Evolutionary conservation across 1,140 invertebrate species (phyloP).

Genomic region (Anthonomus grandis): DNA sequence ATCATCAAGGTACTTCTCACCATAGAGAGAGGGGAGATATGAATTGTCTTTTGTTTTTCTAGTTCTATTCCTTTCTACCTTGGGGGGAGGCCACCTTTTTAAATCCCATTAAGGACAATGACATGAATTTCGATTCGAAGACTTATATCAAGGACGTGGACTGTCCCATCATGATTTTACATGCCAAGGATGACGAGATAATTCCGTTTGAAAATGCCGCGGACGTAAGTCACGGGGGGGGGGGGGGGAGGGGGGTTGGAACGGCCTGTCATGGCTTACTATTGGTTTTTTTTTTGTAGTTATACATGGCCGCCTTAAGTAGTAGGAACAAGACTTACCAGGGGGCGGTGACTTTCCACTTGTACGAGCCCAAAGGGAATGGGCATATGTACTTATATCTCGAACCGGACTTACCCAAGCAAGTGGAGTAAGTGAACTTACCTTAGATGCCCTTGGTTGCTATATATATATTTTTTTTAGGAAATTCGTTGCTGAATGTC

Average conservation of each 20-base stretch:
- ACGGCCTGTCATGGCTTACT: too few species aligned
- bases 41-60: too few species aligned
- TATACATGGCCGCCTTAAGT: slow-evolving; percentile 60
- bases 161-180: slow-evolving; percentile 79
- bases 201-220: slow-evolving; percentile 73
- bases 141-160: slow-evolving; percentile 64
- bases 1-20: slow-evolving; percentile 63
- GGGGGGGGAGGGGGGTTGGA: too few species aligned
- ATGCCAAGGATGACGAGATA: slow-evolving; percentile 84
- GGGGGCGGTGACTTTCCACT: slow-evolving; percentile 63
- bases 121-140: slow-evolving; percentile 68
- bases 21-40: too few species aligned
- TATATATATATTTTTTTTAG: not conserved
- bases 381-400: slow-evolving; percentile 64
- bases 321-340: slow-evolving; percentile 52
- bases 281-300: slow-evolving; percentile 51
- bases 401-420: slow-evolving; percentile 54
- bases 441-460: not conserved
- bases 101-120: slow-evolving; percentile 62
- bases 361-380: slow-evolving; percentile 56
- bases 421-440: slow-evolving; percentile 49
- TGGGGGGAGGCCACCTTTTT: slow-evolving; percentile 71
- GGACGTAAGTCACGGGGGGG: slow-evolving; percentile 53
- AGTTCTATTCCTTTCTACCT: slow-evolving; percentile 54
- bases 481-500: too few species aligned